Conservation (phyloP, 1,140 invertebrate species). For the Leptoteleia sp. region DNA sequence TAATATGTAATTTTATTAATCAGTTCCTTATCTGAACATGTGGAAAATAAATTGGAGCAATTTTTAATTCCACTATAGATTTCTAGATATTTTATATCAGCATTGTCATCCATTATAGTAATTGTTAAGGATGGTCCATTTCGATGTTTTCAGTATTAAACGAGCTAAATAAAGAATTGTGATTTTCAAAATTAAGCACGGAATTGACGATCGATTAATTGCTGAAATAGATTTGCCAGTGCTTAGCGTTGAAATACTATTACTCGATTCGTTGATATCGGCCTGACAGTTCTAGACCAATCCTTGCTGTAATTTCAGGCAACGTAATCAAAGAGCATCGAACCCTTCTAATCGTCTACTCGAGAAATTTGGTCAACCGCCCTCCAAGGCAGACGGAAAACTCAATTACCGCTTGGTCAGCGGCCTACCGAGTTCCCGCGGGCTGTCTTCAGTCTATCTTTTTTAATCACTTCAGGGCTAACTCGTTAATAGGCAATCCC, state of each 20-base stretch:
- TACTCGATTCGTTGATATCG: constrained; percentile 15
- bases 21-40: too few species aligned
- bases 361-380: constrained; percentile 78
- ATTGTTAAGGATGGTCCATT: too few species aligned
- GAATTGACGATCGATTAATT: too few species aligned
- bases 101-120: too few species aligned
- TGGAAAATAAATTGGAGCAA: too few species aligned
- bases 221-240: constrained; percentile 18
- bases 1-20: too few species aligned
- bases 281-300: constrained; percentile 40
- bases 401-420: constrained; percentile 77
- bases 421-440: constrained; percentile 68
- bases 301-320: constrained; percentile 62
- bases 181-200: too few species aligned
- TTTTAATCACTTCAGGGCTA: constrained; percentile 73
- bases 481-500: constrained; percentile 73
- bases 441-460: constrained; percentile 73
- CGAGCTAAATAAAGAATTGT: too few species aligned
- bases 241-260: constrained; percentile 11
- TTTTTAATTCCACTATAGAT: too few species aligned
- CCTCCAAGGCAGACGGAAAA: constrained; percentile 73
- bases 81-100: too few species aligned
- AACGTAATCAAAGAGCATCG: constrained; percentile 66
- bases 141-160: too few species aligned
- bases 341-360: constrained; percentile 78